Evolutionary conservation across 1,140 invertebrate genomes (phyloP).

Genomic region (Nasonia giraulti): DNA sequence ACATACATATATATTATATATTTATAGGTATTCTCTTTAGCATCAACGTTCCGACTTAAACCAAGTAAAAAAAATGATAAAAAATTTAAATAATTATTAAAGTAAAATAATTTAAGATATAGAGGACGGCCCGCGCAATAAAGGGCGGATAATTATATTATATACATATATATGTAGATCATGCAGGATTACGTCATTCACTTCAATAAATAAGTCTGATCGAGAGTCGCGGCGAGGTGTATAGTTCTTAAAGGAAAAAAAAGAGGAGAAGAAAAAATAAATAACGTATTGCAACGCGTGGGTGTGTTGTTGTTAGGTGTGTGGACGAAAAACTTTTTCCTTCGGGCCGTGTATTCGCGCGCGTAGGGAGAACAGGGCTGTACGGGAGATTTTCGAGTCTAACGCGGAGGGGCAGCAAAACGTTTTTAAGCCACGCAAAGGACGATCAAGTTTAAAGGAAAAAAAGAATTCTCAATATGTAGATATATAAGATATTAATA

Average conservation of each 20-base stretch:
- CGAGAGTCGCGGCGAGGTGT: constrained; percentile 44
- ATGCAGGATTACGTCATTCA: constrained; percentile 65
- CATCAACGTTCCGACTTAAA: constrained; percentile 67
- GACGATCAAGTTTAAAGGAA: constrained; percentile 35
- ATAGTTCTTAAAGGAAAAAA: constrained; percentile 36
- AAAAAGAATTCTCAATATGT: constrained; percentile 61
- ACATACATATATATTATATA: constrained; percentile 71
- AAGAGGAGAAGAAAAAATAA: not conserved
- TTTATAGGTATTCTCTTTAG: constrained; percentile 71
- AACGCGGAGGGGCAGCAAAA: constrained; percentile 47
- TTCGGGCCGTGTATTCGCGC: not conserved
- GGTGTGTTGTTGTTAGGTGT: constrained; percentile 42
- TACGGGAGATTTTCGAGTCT: constrained; percentile 42
- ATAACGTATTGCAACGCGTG: constrained; percentile 42
- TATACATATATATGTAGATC: constrained; percentile 65
- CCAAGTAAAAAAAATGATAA: constrained; percentile 49
- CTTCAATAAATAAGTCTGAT: constrained; percentile 66
- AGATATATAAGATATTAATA: constrained; percentile 55
- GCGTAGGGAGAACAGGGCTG: constrained; percentile 26
- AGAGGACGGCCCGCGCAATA: constrained; percentile 50
- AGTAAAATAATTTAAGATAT: constrained; percentile 52
- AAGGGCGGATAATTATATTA: constrained; percentile 48
- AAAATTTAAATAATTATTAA: constrained; percentile 55
- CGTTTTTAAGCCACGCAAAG: constrained; percentile 36
- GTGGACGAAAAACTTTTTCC: constrained; percentile 43